These are phyloP conservation scores for Platyscapa corneri DNA, from an alignment of 1,140 invertebrate species.

Conservation along the genomic window DNA sequence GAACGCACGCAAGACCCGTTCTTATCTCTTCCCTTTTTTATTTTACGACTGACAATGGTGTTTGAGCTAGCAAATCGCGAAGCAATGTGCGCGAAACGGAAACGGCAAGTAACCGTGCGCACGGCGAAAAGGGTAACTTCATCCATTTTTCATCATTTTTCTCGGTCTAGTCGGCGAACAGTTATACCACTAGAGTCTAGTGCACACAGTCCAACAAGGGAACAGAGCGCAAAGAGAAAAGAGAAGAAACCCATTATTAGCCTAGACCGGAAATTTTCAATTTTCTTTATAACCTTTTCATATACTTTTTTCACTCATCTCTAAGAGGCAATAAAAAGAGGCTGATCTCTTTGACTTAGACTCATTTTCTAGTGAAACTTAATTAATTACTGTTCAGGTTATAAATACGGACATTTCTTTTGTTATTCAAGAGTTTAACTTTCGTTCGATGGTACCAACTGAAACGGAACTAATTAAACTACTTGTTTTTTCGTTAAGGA, in stretches of 20 bases:
- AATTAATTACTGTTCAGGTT: too few relatives aligned
- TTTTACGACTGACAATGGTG: not conserved
- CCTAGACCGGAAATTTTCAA: not conserved
- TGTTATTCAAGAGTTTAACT: too few relatives aligned
- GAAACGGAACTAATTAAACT: not conserved
- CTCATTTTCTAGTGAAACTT: not conserved
- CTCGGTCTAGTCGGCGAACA: not conserved
- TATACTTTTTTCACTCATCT: not conserved
- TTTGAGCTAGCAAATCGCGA: not conserved
- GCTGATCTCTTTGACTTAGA: not conserved
- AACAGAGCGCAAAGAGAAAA: not conserved
- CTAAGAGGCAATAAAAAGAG: not conserved
- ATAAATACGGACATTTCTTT: too few relatives aligned
- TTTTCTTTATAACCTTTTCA: not conserved
- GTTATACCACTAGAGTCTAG: not conserved
- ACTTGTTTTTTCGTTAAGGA: too few relatives aligned
- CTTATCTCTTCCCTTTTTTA: not conserved
- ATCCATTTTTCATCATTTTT: slow-evolving; percentile 12
- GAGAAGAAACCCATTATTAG: not conserved
- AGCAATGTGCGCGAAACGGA: not conserved
- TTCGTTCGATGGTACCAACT: not conserved
- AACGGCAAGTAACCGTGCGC: not conserved
- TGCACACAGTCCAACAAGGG: not conserved
- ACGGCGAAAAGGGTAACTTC: not conserved
- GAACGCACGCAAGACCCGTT: not conserved